A percentile compares a stretch with the other conserved stretches of the same genome.
Evolutionary conservation across 2,113 vertebrate genomes (phyloP).

Genomic region (Erinaceus europaeus): DNA sequence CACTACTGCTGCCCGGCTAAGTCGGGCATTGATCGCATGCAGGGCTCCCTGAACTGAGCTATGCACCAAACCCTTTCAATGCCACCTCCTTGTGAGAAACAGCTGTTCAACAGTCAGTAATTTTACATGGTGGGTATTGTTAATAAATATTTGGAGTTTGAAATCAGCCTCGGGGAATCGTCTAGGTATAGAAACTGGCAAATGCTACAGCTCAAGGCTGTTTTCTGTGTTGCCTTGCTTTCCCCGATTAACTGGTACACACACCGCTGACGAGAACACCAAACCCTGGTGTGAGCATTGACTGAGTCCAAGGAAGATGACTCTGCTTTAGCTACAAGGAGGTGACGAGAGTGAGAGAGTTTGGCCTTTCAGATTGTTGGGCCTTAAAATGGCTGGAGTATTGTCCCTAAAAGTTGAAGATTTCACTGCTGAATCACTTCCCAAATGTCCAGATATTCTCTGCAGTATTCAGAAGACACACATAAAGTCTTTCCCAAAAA

Average conservation of each 20-base stretch:
- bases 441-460: neutral
- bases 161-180: neutral
- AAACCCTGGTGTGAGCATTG: neutral
- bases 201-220: neutral
- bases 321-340: neutral
- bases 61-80: neutral
- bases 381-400: neutral
- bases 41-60: neutral
- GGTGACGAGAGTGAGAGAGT: neutral
- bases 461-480: neutral
- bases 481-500: neutral
- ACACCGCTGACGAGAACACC: neutral
- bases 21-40: rapidly evolving
- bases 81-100: no score
- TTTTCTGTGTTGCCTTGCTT: slow-evolving; percentile 10
- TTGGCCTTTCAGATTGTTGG: neutral
- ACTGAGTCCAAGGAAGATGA: neutral
- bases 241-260: neutral
- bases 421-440: neutral
- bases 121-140: neutral
- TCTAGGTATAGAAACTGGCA: neutral
- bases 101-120: neutral
- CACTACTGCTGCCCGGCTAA: no score
- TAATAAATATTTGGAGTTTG: neutral
- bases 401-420: neutral